Conservation (phyloP, 2,888 invertebrate species). For the Mechanitis mazaeus region DNA sequence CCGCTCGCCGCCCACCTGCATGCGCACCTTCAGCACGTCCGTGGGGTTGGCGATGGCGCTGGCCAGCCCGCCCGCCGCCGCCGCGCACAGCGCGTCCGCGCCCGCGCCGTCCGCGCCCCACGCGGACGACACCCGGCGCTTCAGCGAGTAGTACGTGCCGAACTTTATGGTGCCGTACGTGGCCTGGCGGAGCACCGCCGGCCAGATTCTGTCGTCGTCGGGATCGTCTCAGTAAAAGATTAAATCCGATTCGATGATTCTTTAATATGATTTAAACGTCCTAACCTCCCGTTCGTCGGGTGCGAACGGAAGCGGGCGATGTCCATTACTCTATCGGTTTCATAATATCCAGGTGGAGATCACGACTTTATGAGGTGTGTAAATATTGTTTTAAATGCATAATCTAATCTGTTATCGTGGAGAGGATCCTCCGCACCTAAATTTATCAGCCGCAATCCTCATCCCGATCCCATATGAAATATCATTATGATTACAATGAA, state of each 20-base stretch:
- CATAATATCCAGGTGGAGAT: no score
- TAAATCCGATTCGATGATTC: not conserved
- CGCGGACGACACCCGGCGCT: slow-evolving; percentile 70
- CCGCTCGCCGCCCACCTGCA: slow-evolving; percentile 84
- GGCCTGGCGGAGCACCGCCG: slow-evolving; percentile 93
- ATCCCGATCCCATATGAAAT: no score
- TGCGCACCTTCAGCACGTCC: slow-evolving; percentile 95
- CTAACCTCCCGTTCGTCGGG: no score
- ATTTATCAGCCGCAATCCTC: no score
- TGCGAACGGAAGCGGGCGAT: no score
- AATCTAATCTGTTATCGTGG: no score
- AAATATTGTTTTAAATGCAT: no score
- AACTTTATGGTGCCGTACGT: slow-evolving; percentile 98
- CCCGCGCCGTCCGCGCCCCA: slow-evolving; percentile 75
- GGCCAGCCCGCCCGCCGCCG: slow-evolving; percentile 90
- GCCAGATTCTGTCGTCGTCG: slow-evolving; percentile 90
- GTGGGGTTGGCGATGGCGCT: slow-evolving; percentile 98
- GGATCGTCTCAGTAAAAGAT: not conserved
- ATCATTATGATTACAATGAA: no score
- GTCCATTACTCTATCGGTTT: no score
- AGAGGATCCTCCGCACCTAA: no score
- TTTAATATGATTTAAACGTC: no score
- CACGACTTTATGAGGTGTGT: no score
- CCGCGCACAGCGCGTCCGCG: slow-evolving; percentile 88
- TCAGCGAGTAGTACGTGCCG: slow-evolving; percentile 94